Percentiles rank a stretch among this genome's conserved stretches.
Evolutionary conservation across 1,140 invertebrate species (phyloP).

Genomic region (Akabosia matsudoensis): DNA sequence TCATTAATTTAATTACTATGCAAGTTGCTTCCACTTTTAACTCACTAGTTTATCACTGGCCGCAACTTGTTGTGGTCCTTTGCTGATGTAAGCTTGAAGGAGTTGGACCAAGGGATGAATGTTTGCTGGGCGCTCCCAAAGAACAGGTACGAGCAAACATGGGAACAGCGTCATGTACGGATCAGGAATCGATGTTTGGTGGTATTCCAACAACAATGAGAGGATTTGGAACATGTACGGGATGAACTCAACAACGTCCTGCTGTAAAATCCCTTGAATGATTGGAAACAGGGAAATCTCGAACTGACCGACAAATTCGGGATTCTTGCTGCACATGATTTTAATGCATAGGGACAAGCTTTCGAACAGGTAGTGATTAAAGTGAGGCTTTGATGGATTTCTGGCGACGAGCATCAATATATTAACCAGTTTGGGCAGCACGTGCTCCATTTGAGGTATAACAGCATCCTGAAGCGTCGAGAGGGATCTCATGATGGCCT

Average conservation of each 20-base stretch:
- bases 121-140: constrained; percentile 91
- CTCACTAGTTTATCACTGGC: constrained; percentile 64
- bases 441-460: constrained; percentile 72
- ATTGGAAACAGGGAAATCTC: constrained; percentile 87
- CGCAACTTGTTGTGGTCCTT: constrained; percentile 70
- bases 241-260: constrained; percentile 94
- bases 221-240: constrained; percentile 97
- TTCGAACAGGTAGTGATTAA: constrained; percentile 97
- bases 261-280: constrained; percentile 86
- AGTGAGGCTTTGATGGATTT: constrained; percentile 94
- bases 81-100: constrained; percentile 77
- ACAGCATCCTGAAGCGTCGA: constrained; percentile 73
- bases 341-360: constrained; percentile 81
- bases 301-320: constrained; percentile 76
- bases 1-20: neutral
- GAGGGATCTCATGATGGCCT: constrained; percentile 88
- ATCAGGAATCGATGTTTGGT: constrained; percentile 63
- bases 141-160: constrained; percentile 75
- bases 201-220: constrained; percentile 82
- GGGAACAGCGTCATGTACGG: constrained; percentile 86
- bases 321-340: constrained; percentile 78
- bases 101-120: constrained; percentile 85
- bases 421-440: constrained; percentile 78
- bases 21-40: neutral
- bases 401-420: constrained; percentile 81